Percentiles rank a stretch among this genome's conserved stretches.
These are phyloP conservation scores for Danio tinwini DNA, from an alignment of 2,797 vertebrate genomes.

Conservation along the genomic window DNA sequence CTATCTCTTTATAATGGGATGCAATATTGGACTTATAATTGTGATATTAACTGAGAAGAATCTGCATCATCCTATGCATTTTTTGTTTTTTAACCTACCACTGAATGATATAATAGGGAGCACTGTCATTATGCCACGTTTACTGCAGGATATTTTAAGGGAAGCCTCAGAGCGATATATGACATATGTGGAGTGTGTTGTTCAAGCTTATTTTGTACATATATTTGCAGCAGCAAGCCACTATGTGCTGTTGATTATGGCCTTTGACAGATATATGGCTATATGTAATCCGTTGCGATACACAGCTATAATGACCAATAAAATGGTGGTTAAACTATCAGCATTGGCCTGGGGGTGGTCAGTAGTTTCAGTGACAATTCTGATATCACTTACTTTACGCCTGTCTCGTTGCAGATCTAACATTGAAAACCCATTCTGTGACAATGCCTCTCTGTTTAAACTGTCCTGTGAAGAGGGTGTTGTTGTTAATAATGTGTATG, in stretches of 20 bases:
- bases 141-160: constrained; percentile 16
- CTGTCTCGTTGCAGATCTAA: constrained; percentile 73
- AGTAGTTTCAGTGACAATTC: constrained; percentile 65
- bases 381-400: constrained; percentile 68
- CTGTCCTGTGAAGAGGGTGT: constrained; percentile 73
- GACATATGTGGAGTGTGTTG: background rate
- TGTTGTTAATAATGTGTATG: constrained; percentile 76
- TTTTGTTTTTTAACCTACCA: constrained; percentile 24
- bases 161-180: constrained; percentile 17
- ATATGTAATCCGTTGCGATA: constrained; percentile 74
- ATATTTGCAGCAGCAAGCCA: constrained; percentile 63
- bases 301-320: constrained; percentile 63
- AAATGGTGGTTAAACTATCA: constrained; percentile 66
- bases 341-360: constrained; percentile 53
- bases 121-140: constrained; percentile 21
- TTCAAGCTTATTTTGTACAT: constrained; percentile 1
- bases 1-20: constrained; percentile 50
- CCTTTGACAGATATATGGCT: constrained; percentile 77
- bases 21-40: constrained; percentile 52
- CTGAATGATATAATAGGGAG: constrained; percentile 20
- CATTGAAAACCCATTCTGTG: constrained; percentile 78
- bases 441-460: constrained; percentile 75
- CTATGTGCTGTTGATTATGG: constrained; percentile 78
- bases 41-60: constrained; percentile 41
- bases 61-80: constrained; percentile 30